Evolutionary conservation across 23 tunicate genomes (phyloP), one percentile per base, ranked within the genome.

Genomic region (Corella eumyota): DNA sequence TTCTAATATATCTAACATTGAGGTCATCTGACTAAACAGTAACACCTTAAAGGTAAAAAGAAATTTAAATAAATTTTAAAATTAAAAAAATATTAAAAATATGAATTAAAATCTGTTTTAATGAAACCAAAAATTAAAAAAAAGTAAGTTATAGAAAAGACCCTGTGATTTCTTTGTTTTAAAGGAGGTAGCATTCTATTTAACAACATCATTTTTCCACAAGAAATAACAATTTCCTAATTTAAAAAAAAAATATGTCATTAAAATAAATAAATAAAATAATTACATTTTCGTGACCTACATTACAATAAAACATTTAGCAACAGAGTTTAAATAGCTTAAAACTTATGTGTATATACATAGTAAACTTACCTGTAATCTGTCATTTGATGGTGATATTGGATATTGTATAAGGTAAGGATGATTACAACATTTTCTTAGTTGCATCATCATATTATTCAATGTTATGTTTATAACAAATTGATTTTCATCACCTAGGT

Each of bases 401-500:
- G 83, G 83, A 56, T 69, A 60, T 27, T 69, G 76, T 19, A 88
- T 61, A 21, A 88, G 77, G 48, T 78, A 88, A 32, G 96, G 96
- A 88, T 88, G 96, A 40, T 88, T 88, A 67, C 96, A 88, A 50
- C 96, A 88, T 44, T 72, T 73, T 23, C 96, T 49, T 30, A 88
- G 48, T 40, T 72, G 80, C 96, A 88, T 88, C 66, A 88, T 78
- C 69, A 88, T 73, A 60, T 88, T 88, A 68, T 60, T 78, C 50
- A 73, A 32, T 6, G 96, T 65, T 3, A 88, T 48, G 56, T 79
- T 67, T 17, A 67, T 68, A 34, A 58, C 73, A 29, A 30, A 57
- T 45, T 79, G 72, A 36, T 60, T 58, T 2, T 5, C 65, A 40
- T 40, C 11, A 11, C 15, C 48, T 11, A 40, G 48, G 48, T 11